Percentiles rank a stretch among this genome's conserved stretches.
These are phyloP conservation scores for Lycocorax pyrrhopterus DNA, from an alignment of 2,113 vertebrate genomes.

Conservation along the genomic window DNA sequence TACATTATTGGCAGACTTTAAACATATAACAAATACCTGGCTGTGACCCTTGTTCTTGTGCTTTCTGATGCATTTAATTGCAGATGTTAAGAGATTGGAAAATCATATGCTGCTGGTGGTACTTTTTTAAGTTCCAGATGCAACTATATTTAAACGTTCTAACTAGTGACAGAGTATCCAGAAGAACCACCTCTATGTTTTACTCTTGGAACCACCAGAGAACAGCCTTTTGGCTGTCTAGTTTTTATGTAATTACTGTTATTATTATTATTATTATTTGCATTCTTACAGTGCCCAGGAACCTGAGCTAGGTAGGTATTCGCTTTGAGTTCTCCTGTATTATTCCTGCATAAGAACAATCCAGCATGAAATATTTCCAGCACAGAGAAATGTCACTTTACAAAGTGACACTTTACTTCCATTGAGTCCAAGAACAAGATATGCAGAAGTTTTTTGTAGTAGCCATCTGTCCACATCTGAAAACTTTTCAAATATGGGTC, in stretches of 20 bases:
- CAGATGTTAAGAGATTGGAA: neutral
- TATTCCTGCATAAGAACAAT: neutral
- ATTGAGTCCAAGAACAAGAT: neutral
- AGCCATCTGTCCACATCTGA: neutral
- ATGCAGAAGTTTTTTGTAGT: neutral
- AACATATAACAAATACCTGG: neutral
- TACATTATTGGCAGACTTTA: neutral
- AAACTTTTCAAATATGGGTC: neutral
- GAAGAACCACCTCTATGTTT: neutral
- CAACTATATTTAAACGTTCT: neutral
- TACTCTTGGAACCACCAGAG: neutral
- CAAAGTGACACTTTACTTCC: neutral
- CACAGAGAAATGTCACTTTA: neutral
- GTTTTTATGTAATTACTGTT: neutral
- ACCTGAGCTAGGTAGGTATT: neutral
- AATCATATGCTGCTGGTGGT: neutral
- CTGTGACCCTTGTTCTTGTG: neutral
- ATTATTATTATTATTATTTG: neutral
- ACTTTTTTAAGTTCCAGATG: neutral
- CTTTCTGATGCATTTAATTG: neutral
- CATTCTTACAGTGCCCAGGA: neutral
- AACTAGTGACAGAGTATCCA: neutral
- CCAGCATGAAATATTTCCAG: neutral
- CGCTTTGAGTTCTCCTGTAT: rapidly evolving
- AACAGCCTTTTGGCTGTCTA: neutral